These are phyloP conservation scores for Helicoverpa armigera DNA, from an alignment of 1,140 invertebrate species.

Conservation along the genomic window DNA sequence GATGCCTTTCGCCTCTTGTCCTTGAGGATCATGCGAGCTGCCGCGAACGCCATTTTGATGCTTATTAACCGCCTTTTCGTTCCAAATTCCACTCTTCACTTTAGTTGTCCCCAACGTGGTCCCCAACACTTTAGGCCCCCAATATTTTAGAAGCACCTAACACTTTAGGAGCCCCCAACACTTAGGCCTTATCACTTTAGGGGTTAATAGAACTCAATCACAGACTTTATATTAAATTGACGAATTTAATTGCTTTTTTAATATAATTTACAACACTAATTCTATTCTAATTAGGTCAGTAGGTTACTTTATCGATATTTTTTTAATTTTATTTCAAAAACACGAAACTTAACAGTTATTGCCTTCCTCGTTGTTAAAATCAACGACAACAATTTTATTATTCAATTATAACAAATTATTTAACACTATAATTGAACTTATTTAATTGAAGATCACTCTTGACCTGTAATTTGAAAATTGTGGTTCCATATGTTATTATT, in stretches of 20 bases:
- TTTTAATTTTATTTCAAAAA: slow-evolving; percentile 31
- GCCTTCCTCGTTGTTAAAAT: slow-evolving; percentile 63
- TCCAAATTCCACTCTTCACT: slow-evolving; percentile 58
- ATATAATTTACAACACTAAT: slow-evolving; percentile 35
- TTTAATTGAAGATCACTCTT: slow-evolving; percentile 38
- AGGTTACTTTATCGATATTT: slow-evolving; percentile 24
- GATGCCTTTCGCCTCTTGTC: slow-evolving; percentile 92
- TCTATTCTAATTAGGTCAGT: slow-evolving; percentile 39
- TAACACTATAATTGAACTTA: slow-evolving; percentile 46
- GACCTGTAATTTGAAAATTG: slow-evolving; percentile 30
- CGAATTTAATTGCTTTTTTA: slow-evolving; percentile 65
- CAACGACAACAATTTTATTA: slow-evolving; percentile 44
- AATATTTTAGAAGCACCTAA: slow-evolving; percentile 40
- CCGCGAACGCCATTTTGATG: slow-evolving; percentile 92
- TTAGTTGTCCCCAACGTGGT: slow-evolving; percentile 21
- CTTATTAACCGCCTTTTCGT: slow-evolving; percentile 45
- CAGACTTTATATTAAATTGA: slow-evolving; percentile 66
- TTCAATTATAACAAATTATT: slow-evolving; percentile 21
- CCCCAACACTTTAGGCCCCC: neutral
- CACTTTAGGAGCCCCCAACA: slow-evolving; percentile 48
- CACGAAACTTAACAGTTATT: slow-evolving; percentile 61
- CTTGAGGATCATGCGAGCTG: slow-evolving; percentile 93
- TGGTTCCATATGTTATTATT: slow-evolving; percentile 14
- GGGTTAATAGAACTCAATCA: slow-evolving; percentile 58
- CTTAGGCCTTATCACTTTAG: slow-evolving; percentile 46